These are phyloP conservation scores for Caenorhabditis japonica DNA, from an alignment of 2,888 invertebrate genomes.

Conservation along the genomic window DNA sequence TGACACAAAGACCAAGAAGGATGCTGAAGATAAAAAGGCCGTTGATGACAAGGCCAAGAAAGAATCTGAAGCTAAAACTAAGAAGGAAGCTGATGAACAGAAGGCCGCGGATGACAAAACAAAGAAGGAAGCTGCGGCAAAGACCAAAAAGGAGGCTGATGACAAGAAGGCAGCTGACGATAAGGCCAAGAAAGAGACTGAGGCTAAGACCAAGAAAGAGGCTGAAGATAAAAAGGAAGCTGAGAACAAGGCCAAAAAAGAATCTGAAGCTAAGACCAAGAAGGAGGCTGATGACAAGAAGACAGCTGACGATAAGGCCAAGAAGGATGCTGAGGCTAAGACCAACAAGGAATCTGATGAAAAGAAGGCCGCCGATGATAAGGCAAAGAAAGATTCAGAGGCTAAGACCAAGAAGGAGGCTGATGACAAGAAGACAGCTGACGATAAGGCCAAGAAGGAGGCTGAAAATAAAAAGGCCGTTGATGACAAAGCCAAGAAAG, in stretches of 20 bases:
- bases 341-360: constrained; percentile 21
- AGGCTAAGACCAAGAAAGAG: constrained; percentile 29
- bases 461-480: constrained; percentile 25
- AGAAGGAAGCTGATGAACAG: background rate
- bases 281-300: constrained; percentile 7
- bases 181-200: constrained; percentile 13
- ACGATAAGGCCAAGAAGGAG: constrained; percentile 20
- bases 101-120: background rate
- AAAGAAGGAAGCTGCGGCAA: constrained; percentile 6
- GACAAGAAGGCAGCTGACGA: constrained; percentile 28
- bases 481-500: constrained; percentile 4
- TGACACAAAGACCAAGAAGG: constrained; percentile 2
- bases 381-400: constrained; percentile 8
- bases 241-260: background rate
- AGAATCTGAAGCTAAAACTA: constrained; percentile 13
- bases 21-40: constrained; percentile 26
- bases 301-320: constrained; percentile 19
- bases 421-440: background rate
- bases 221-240: constrained; percentile 2
- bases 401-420: constrained; percentile 16
- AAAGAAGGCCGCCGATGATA: constrained; percentile 9
- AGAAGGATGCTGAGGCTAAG: constrained; percentile 18
- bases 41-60: constrained; percentile 13
- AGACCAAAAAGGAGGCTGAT: constrained; percentile 2
- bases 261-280: constrained; percentile 3